Percentiles rank a stretch among this genome's conserved stretches.
phyloP scores from a whole-genome alignment of 2,113 vertebrate species.

The Rhinopomastus cyanomelas region DNA sequence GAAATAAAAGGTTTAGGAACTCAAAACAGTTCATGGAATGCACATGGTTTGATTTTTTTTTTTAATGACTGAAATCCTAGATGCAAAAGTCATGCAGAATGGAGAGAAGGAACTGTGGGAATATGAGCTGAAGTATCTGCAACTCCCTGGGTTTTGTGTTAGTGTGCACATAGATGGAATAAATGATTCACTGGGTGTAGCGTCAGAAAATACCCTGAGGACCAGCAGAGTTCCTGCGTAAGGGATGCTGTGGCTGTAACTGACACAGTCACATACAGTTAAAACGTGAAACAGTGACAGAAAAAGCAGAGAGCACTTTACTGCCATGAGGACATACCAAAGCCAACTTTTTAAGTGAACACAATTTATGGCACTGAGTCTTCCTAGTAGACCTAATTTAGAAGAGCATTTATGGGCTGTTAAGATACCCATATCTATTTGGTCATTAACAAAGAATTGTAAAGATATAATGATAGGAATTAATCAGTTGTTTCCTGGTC shows the following conservation, averaged over 20 bases:
- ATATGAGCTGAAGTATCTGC: conserved; percentile 1
- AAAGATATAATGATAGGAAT: background rate
- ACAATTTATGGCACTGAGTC: background rate
- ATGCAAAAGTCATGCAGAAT: background rate
- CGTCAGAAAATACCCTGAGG: background rate
- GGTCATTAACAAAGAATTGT: background rate
- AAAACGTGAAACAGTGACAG: background rate
- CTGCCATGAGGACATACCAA: background rate
- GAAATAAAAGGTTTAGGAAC: background rate
- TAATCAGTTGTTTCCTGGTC: background rate
- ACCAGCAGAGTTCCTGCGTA: background rate
- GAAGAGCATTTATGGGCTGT: background rate
- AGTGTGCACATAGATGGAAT: background rate
- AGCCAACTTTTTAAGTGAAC: background rate
- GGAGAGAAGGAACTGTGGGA: conserved; percentile 29
- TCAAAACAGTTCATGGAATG: background rate
- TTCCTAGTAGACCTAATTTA: background rate
- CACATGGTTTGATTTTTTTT: background rate
- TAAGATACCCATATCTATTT: background rate
- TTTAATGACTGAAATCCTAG: background rate
- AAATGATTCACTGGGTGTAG: conserved; percentile 10
- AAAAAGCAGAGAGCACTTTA: background rate
- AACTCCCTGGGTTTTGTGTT: conserved; percentile 23
- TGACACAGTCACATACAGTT: background rate
- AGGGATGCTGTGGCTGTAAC: background rate